Evolutionary conservation across 2,888 invertebrate genomes (phyloP), one percentile per base, ranked within the genome.

Genomic region (Epinotia ramella): DNA sequence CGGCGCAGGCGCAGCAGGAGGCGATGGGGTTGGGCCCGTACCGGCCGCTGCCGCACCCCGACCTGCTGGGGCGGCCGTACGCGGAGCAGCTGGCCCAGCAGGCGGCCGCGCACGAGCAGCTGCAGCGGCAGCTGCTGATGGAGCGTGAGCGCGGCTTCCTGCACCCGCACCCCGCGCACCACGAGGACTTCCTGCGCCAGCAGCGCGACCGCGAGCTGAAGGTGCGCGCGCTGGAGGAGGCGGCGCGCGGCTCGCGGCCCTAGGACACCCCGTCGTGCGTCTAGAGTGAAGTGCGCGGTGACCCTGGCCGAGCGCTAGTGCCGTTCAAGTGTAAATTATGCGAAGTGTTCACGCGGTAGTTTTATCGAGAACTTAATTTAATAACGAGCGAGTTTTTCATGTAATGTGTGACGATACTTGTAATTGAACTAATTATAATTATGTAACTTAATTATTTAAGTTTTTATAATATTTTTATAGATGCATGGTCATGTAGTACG

Each of bases 191-290:
- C 95, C 91, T 94, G 93, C 96, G 96, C 83, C 97, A 97, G 95
- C 97, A 97, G 92, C 96, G 97, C 83, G 97, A 97, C 86, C 95
- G 97, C 81, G 97, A 98, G 93, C 95, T 97, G 85, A 97, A 97
- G 95, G 97, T 97, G 86, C 96, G 97, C 86, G 97, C 97, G 80
- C 94, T 97, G 84, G 97, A 97, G 94, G 97, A 97, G 94, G 97
- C 98, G 80, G 97, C 97, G 81, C 95, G 97, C 86, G 97, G 93
- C 56, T 91, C 93, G 78, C 89, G 95, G 1, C 94, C 95, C 77
- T 95, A 93, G 89, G 82, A 80, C 76, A 85, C 78, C 80, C 80
- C 79, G 81, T 84, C 76, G 81, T 85, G 80, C 80, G 85, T 73
- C 82, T 85, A 80, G 84, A 86, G 84, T 87, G 78, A 81, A 73